phyloP scores from a whole-genome alignment of 2,888 invertebrate genomes.

The Pogonocherus hispidulus region DNA sequence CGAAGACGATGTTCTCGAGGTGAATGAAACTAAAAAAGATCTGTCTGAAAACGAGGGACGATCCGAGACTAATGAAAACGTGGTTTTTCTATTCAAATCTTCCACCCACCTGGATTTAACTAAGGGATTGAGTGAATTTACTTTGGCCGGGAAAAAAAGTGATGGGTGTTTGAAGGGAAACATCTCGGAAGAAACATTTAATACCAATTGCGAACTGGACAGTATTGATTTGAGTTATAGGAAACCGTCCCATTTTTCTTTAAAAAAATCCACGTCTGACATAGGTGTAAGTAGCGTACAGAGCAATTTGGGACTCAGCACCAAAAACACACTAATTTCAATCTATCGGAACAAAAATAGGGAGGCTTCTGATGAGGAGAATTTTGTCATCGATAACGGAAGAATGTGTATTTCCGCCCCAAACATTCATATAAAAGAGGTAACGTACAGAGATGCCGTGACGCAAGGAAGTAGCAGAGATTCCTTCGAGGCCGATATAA shows the following conservation, averaged over 20 bases:
- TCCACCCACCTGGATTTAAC: constrained; percentile 35
- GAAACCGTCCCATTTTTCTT: constrained; percentile 10
- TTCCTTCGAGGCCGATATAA: too few species aligned
- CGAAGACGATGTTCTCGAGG: neutral
- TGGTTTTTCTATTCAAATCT: constrained; percentile 42
- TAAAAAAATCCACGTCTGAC: constrained; percentile 32
- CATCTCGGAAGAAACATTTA: neutral
- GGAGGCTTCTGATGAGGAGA: constrained; percentile 27
- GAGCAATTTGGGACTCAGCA: neutral
- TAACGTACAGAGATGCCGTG: neutral
- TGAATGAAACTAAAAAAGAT: neutral
- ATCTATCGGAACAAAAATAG: constrained; percentile 22
- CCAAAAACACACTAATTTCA: constrained; percentile 26
- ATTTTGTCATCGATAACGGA: neutral
- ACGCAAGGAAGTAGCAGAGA: neutral
- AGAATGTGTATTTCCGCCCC: constrained; percentile 4
- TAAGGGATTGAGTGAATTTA: constrained; percentile 28
- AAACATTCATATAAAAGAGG: neutral
- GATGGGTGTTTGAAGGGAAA: neutral
- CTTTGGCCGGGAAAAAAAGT: neutral
- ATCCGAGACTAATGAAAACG: constrained; percentile 7
- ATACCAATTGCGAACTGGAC: constrained; percentile 3
- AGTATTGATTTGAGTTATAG: neutral
- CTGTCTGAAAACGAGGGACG: neutral
- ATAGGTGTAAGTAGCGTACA: constrained; percentile 10